phyloP scores from a whole-genome alignment of 2,888 invertebrate genomes.

The Papilio gigon region DNA sequence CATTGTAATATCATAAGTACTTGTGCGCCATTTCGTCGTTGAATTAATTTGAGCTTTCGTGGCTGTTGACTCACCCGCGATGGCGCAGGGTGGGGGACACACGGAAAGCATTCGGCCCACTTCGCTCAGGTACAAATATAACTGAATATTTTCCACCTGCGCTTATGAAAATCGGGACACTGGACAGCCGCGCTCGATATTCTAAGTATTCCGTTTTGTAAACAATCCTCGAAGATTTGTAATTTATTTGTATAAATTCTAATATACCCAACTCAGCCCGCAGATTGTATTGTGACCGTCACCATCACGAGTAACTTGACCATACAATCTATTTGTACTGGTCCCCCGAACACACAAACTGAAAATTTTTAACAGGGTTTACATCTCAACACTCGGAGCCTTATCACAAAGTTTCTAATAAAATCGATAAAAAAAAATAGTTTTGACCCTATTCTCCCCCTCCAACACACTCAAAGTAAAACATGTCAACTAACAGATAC shows the following conservation, averaged over 20 bases:
- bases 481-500: no score
- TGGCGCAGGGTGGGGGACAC: conserved; percentile 47
- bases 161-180: conserved; percentile 60
- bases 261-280: neutral
- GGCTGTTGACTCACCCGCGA: conserved; percentile 61
- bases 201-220: neutral
- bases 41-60: conserved; percentile 54
- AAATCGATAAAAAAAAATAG: no score
- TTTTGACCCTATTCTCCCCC: no score
- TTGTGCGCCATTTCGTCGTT: conserved; percentile 41
- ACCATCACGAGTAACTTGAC: no score
- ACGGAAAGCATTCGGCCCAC: conserved; percentile 75
- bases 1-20: neutral
- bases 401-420: no score
- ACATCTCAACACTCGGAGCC: no score
- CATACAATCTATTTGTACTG: no score
- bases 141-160: conserved; percentile 79
- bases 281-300: no score
- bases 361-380: no score
- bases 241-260: neutral
- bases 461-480: no score
- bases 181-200: conserved; percentile 50
- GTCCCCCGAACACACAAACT: no score
- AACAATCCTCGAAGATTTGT: neutral
- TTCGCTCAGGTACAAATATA: conserved; percentile 77